Percentiles rank a stretch among this genome's conserved stretches.
These are phyloP conservation scores for Aphelocoma californica DNA, from an alignment of 2,797 vertebrate species.

Conservation along the genomic window DNA sequence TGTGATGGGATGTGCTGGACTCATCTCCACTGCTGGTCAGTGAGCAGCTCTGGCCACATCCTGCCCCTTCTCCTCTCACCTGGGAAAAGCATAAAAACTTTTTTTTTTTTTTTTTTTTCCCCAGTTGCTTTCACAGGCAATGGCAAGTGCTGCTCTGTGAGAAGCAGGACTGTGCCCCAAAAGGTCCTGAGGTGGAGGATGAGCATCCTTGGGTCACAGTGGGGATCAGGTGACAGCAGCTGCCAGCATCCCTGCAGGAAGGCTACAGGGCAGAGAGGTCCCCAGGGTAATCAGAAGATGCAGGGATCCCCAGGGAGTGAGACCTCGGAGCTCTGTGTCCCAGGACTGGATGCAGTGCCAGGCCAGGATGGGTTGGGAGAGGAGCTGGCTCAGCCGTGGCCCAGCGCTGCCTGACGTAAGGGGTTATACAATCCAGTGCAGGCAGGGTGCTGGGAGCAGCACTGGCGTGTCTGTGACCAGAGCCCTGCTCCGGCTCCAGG, in stretches of 20 bases:
- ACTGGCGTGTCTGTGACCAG: not conserved
- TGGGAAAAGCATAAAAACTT: not conserved
- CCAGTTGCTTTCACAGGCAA: not conserved
- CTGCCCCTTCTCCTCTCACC: not conserved
- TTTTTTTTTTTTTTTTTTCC: not conserved
- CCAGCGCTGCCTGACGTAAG: not conserved
- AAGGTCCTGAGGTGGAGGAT: not conserved
- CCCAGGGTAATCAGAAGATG: not conserved
- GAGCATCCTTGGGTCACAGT: not conserved
- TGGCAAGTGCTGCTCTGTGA: rapidly evolving
- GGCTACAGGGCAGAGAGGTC: not conserved
- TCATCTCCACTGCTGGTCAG: not conserved
- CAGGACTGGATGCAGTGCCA: rapidly evolving
- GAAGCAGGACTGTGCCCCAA: not conserved
- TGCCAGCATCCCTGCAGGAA: rapidly evolving
- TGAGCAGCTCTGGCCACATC: not conserved
- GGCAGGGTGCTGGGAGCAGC: not conserved
- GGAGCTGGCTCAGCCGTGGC: not conserved
- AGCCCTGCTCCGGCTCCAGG: not conserved
- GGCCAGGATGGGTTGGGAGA: not conserved
- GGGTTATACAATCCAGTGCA: not conserved
- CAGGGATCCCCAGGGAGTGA: not conserved
- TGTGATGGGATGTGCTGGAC: not conserved
- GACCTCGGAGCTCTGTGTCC: not conserved
- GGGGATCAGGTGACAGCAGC: not conserved